phyloP scores from a whole-genome alignment of 2,888 invertebrate species.

The Amphipyra tragopoginis region DNA sequence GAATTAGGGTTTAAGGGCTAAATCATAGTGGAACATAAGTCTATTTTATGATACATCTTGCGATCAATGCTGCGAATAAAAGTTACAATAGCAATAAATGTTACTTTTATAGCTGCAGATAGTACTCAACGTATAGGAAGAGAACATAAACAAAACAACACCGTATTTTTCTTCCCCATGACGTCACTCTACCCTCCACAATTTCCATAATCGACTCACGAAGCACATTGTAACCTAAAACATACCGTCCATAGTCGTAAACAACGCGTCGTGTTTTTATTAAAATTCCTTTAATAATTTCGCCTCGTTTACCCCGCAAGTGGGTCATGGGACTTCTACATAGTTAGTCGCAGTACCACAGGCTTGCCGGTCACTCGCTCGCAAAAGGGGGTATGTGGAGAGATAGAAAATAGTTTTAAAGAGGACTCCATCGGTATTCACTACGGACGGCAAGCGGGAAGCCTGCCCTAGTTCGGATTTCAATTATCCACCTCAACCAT shows the following conservation, averaged over 20 bases:
- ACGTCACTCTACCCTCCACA: slow-evolving; percentile 47
- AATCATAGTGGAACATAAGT: too few species aligned
- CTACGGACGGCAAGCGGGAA: slow-evolving; percentile 58
- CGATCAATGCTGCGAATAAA: not conserved
- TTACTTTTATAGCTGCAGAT: slow-evolving; percentile 21
- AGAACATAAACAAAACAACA: slow-evolving; percentile 29
- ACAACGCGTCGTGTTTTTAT: slow-evolving; percentile 65
- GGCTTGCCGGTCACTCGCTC: slow-evolving; percentile 60
- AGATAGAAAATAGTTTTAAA: slow-evolving; percentile 76
- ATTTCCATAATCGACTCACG: slow-evolving; percentile 59
- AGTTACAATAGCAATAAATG: slow-evolving; percentile 9
- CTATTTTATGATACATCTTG: too few species aligned
- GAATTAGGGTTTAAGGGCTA: too few species aligned
- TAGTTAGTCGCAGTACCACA: slow-evolving; percentile 62
- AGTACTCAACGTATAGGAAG: not conserved
- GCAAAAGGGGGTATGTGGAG: slow-evolving; percentile 60
- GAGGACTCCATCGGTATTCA: slow-evolving; percentile 73
- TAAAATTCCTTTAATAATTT: slow-evolving; percentile 68
- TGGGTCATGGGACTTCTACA: slow-evolving; percentile 67
- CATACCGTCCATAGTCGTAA: slow-evolving; percentile 51
- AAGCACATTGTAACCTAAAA: slow-evolving; percentile 49
- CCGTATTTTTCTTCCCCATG: slow-evolving; percentile 50
- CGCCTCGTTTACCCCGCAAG: slow-evolving; percentile 54
- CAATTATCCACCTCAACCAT: slow-evolving; percentile 72
- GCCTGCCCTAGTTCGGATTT: slow-evolving; percentile 72